Base-by-base conservation (phyloP, 2,797 vertebrate species). In the Uromys caudimaculatus region DNA sequence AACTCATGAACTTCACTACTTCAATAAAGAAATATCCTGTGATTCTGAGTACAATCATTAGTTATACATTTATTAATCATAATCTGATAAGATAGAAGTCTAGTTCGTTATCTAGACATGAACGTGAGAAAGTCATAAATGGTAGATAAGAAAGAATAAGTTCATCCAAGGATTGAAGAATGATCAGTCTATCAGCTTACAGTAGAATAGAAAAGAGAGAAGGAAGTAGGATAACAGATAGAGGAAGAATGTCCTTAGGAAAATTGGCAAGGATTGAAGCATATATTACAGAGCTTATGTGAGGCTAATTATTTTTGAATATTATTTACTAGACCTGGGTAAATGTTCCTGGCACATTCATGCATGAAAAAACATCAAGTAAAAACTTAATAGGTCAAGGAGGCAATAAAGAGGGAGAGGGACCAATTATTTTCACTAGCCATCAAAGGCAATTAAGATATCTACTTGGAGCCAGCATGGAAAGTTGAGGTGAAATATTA, bases 401-500 rank as follows among this genome's bases (percentile, higher is more conserved):
- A 97, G 67, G 79, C 83, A 93, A 94, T 94, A 93, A 95, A 95
- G 88, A 90, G 44, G 58, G 89, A 93, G 17, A 94, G 52, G 56
- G 81, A 93, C 64, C 84, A 93, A 95, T 97, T 97, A 97, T 89
- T 97, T 95, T 44, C 90, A 93, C 27, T 93, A 95, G 90, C 24
- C 77, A 90, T 94, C 73, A 97, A 95, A 95, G 79, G 58, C 56
- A 94, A 41, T 71, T 60, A 96, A 91, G 93, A 76, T 90, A 95
- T 97, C 83, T 93, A 23, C n/a, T 93, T 94, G 69, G 92, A 32
- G 35, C 38, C 75, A 96, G 69, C 24, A 76, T 84, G 56, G 84
- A 89, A 94, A 86, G 91, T 79, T 83, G 88, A 96, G 69, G 78
- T 94, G 97, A 97, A 96, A 93, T 93, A 93, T 95, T 96, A 96